phyloP scores from a whole-genome alignment of 1,140 invertebrate species.

The Heliothis virescens region DNA sequence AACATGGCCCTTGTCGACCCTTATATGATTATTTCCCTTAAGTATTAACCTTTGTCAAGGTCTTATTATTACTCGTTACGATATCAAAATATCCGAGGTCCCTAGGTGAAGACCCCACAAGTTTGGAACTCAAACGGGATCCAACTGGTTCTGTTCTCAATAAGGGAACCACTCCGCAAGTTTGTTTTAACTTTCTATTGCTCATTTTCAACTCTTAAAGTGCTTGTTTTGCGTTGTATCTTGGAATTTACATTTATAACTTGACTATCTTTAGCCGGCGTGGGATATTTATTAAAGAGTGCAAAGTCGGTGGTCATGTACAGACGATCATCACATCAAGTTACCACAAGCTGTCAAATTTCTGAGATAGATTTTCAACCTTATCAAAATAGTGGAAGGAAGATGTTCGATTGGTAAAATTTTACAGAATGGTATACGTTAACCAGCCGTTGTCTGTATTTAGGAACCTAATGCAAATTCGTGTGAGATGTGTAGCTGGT shows the following conservation, averaged over 20 bases:
- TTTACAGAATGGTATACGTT: too few relatives aligned
- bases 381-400: too few relatives aligned
- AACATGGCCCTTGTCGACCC: background rate
- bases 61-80: slow-evolving; percentile 21
- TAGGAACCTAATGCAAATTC: too few relatives aligned
- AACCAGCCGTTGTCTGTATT: too few relatives aligned
- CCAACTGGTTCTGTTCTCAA: slow-evolving; percentile 12
- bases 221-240: slow-evolving; percentile 18
- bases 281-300: too few relatives aligned
- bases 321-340: too few relatives aligned
- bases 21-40: slow-evolving; percentile 25
- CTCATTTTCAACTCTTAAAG: slow-evolving; percentile 22
- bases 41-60: slow-evolving; percentile 28
- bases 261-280: background rate
- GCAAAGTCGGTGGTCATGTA: too few relatives aligned
- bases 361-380: too few relatives aligned
- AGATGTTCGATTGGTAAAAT: too few relatives aligned
- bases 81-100: slow-evolving; percentile 13
- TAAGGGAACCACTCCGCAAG: slow-evolving; percentile 3
- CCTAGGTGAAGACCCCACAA: slow-evolving; percentile 16
- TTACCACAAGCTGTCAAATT: too few relatives aligned
- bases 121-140: slow-evolving; percentile 24
- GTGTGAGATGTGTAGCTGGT: too few relatives aligned
- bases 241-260: slow-evolving; percentile 1
- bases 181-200: slow-evolving; percentile 37